Conservation (phyloP, 1,140 invertebrate species). For the Parasteatoda tepidariorum region DNA sequence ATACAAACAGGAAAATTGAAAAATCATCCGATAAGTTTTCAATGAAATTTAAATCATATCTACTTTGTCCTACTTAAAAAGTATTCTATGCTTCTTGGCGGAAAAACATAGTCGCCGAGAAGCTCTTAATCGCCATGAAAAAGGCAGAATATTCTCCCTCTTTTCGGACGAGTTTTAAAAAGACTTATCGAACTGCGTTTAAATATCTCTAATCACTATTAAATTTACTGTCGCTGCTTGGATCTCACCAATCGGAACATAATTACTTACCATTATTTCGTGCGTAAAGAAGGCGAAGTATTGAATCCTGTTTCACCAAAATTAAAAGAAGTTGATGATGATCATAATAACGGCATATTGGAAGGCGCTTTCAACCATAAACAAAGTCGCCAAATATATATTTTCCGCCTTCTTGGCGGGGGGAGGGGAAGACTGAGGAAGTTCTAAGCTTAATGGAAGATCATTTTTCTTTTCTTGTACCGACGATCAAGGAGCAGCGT, state of each 20-base stretch:
- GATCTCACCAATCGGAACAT: constrained; percentile 42
- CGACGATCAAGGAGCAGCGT: no score
- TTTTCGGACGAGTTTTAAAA: constrained; percentile 31
- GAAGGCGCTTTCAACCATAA: constrained; percentile 25
- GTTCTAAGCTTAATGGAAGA: not conserved
- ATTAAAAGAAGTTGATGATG: constrained; percentile 32
- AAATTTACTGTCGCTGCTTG: constrained; percentile 53
- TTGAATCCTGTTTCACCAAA: not conserved
- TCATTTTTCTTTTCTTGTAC: not conserved
- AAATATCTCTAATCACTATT: constrained; percentile 54
- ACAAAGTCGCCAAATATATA: constrained; percentile 10
- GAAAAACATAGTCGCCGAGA: no score
- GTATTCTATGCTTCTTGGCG: no score
- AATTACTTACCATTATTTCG: constrained; percentile 45
- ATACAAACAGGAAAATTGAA: no score
- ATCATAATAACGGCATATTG: constrained; percentile 17
- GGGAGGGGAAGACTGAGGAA: constrained; percentile 1
- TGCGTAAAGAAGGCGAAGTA: constrained; percentile 18
- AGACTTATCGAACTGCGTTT: not conserved
- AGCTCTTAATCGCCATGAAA: no score
- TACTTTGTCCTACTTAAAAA: no score
- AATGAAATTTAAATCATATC: no score
- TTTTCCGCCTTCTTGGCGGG: not conserved
- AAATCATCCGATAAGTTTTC: no score
- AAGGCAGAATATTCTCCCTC: no score